Conservation (phyloP, 1,140 invertebrate species). For the Amyelois transitella region DNA sequence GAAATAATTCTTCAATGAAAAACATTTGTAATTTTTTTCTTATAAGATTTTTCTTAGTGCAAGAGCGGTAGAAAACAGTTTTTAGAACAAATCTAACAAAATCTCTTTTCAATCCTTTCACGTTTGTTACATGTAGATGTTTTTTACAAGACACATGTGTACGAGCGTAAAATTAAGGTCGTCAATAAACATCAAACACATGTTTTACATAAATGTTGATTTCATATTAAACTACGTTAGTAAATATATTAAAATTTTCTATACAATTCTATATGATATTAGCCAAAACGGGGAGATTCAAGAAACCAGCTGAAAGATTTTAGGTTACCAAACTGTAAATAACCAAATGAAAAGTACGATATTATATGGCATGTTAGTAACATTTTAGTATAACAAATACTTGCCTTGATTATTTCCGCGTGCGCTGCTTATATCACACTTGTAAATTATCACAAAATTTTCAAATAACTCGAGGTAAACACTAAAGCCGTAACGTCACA, state of each 20-base stretch:
- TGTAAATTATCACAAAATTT: slow-evolving; percentile 65
- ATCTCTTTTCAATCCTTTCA: too few relatives aligned
- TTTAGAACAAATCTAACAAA: too few relatives aligned
- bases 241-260: neutral
- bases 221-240: neutral
- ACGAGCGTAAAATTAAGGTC: too few relatives aligned
- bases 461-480: slow-evolving; percentile 57
- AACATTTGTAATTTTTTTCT: too few relatives aligned
- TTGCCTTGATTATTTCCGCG: slow-evolving; percentile 30
- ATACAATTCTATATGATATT: neutral
- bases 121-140: too few relatives aligned
- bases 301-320: slow-evolving; percentile 8
- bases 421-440: slow-evolving; percentile 43
- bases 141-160: too few relatives aligned
- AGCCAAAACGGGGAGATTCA: neutral
- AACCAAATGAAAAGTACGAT: neutral
- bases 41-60: too few relatives aligned
- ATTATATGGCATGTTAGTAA: neutral
- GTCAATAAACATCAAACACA: too few relatives aligned
- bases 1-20: too few relatives aligned
- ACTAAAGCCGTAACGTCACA: slow-evolving; percentile 49
- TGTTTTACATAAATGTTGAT: too few relatives aligned
- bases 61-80: too few relatives aligned
- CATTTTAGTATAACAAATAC: slow-evolving; percentile 14
- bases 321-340: slow-evolving; percentile 35